A percentile compares a stretch with the other conserved stretches of the same genome.
These are phyloP conservation scores for Indicator maculatus DNA, from an alignment of 2,113 vertebrate genomes.

Conservation along the genomic window DNA sequence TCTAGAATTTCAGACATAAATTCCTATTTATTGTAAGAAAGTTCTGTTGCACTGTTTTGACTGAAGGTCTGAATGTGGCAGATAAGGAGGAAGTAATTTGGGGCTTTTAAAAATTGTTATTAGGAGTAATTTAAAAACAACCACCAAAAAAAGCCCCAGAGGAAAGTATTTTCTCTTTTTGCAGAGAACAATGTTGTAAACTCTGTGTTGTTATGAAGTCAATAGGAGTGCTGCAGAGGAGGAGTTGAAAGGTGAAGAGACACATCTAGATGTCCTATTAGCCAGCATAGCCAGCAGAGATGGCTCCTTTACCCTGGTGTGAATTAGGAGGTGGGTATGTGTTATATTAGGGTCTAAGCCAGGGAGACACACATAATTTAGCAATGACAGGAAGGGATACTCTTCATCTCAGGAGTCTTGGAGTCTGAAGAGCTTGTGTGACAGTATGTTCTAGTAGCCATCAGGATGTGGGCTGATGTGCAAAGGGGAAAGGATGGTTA, in stretches of 20 bases:
- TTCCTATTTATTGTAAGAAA: neutral
- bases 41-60: neutral
- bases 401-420: neutral
- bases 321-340: neutral
- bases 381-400: neutral
- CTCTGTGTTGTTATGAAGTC: neutral
- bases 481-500: neutral
- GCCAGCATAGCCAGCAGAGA: neutral
- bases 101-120: neutral
- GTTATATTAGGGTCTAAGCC: neutral
- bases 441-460: neutral
- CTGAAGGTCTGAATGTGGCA: neutral
- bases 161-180: neutral
- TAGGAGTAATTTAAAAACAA: neutral
- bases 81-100: neutral
- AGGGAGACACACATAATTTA: neutral
- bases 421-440: neutral
- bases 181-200: neutral
- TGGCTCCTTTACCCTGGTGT: neutral
- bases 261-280: neutral
- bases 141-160: fast-evolving
- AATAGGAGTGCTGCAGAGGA: neutral
- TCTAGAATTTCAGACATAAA: neutral
- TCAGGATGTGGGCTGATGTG: neutral
- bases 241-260: neutral